These are phyloP conservation scores for Nematolebias whitei DNA, from an alignment of 2,113 vertebrate species.

Conservation along the genomic window DNA sequence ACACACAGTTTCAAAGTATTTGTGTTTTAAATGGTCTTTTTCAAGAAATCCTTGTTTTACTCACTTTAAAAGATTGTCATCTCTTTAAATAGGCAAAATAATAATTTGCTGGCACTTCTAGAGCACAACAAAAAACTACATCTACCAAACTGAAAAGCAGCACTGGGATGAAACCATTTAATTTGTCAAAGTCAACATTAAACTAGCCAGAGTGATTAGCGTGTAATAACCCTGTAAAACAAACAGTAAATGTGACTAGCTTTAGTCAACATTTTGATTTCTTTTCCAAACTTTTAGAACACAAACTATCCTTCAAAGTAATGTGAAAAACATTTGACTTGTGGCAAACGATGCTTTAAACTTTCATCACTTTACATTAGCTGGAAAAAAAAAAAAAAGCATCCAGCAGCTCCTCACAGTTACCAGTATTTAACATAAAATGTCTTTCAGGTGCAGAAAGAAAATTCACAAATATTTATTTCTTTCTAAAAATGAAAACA, in stretches of 20 bases:
- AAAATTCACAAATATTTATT: background rate
- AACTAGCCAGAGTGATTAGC: background rate
- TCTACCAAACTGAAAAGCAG: background rate
- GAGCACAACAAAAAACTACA: background rate
- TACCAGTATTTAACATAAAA: background rate
- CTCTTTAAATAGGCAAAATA: background rate
- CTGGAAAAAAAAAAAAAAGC: conserved; percentile 16
- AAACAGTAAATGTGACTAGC: background rate
- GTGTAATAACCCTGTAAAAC: no score
- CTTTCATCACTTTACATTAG: background rate
- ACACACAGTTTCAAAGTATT: no score
- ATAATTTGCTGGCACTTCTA: background rate
- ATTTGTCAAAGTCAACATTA: conserved; percentile 4
- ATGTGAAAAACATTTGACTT: background rate
- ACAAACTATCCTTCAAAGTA: background rate
- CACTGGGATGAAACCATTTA: background rate
- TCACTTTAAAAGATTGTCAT: background rate
- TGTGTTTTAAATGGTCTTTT: background rate
- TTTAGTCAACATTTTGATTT: background rate
- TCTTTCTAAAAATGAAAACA: no score
- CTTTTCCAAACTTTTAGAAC: background rate
- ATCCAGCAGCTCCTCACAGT: conserved; percentile 15
- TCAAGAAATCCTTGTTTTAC: background rate
- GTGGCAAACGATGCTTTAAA: background rate
- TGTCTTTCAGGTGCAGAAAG: background rate